These are phyloP conservation scores for Peromyscus polionotus DNA, from an alignment of 2,113 vertebrate species.

Conservation along the genomic window DNA sequence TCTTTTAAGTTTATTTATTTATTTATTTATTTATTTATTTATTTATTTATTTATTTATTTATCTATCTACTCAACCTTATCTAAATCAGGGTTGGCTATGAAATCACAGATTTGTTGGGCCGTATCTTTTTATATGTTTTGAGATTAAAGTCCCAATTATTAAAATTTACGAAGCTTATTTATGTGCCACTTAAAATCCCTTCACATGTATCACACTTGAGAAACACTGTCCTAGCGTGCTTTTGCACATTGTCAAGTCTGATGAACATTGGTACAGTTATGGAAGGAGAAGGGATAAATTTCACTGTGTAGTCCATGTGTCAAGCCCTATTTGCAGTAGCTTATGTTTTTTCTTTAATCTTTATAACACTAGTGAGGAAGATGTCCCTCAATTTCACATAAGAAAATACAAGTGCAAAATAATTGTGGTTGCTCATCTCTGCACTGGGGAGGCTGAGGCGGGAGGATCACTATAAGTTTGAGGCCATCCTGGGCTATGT, in stretches of 20 bases:
- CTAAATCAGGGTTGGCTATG: background rate
- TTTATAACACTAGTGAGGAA: background rate
- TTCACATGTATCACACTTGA: background rate
- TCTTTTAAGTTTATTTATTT: background rate
- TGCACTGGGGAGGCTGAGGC: background rate
- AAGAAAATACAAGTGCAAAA: background rate
- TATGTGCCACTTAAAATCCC: background rate
- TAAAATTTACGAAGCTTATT: slow-evolving; percentile 53
- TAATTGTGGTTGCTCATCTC: background rate
- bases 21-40: background rate
- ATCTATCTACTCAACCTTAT: slow-evolving; percentile 8
- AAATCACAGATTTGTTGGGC: slow-evolving; percentile 4
- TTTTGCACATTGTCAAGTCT: background rate
- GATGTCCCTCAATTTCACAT: background rate
- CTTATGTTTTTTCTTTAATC: background rate
- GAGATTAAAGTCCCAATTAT: slow-evolving; percentile 57
- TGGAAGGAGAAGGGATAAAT: background rate
- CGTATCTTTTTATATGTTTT: slow-evolving; percentile 36
- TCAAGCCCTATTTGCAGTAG: background rate
- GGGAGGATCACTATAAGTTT: background rate
- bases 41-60: background rate
- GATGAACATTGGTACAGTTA: background rate
- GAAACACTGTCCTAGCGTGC: background rate
- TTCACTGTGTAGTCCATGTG: background rate
- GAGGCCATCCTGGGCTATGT: background rate